These are phyloP conservation scores for Pedetes capensis DNA, from an alignment of 2,113 vertebrate genomes.

Conservation along the genomic window DNA sequence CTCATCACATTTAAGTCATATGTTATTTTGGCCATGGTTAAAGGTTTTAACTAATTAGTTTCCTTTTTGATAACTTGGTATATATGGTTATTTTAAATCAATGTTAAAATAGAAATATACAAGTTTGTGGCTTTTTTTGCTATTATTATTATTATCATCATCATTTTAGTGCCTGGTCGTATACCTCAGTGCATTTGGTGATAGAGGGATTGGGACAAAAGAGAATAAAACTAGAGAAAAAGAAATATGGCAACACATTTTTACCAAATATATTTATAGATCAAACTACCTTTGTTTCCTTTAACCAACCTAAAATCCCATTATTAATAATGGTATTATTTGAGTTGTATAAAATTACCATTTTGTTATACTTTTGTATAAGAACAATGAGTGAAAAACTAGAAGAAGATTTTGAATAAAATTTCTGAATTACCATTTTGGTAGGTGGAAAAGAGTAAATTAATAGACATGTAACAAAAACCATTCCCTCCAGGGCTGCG, in stretches of 20 bases:
- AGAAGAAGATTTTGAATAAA: too few relatives aligned
- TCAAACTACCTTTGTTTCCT: neutral
- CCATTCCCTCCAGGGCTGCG: neutral
- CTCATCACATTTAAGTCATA: neutral
- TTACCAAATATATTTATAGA: neutral
- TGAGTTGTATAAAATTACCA: neutral
- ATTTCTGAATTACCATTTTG: neutral
- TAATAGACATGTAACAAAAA: conserved; percentile 23
- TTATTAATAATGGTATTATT: neutral
- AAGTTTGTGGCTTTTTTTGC: neutral
- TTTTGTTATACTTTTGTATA: neutral
- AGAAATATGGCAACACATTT: neutral
- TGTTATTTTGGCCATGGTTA: neutral
- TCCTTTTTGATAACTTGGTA: neutral
- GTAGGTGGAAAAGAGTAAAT: neutral
- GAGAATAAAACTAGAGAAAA: neutral
- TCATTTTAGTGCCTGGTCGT: neutral
- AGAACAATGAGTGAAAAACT: neutral
- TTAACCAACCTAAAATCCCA: neutral
- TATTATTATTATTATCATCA: neutral
- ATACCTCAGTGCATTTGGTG: neutral
- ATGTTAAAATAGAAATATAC: neutral
- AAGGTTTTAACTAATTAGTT: neutral
- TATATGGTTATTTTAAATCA: neutral
- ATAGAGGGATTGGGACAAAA: neutral